Evolutionary conservation across 2,113 vertebrate genomes (phyloP).

Genomic region (Bothrops jararaca): DNA sequence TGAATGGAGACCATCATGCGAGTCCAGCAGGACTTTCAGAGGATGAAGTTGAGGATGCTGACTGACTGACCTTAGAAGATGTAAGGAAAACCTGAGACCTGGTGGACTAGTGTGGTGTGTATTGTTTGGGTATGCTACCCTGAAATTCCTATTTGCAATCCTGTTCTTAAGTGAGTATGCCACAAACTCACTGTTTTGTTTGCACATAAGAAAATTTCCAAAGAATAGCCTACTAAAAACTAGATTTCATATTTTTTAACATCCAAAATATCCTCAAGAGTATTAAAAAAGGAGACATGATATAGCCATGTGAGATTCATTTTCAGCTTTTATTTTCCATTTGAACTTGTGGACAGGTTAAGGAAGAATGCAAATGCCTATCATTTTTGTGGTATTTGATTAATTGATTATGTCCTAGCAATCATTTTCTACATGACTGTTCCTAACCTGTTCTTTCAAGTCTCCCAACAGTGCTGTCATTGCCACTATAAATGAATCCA

Average conservation of each 20-base stretch:
- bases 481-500: neutral
- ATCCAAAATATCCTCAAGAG: conserved; percentile 19
- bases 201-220: neutral
- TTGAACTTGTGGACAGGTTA: conserved; percentile 39
- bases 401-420: neutral
- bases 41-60: neutral
- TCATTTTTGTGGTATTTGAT: conserved; percentile 20
- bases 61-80: neutral
- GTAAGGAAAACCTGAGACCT: neutral
- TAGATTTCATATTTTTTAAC: neutral
- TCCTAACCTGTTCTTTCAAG: neutral
- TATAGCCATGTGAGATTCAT: conserved; percentile 13
- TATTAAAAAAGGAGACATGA: fast-evolving
- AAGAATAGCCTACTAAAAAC: neutral
- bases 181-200: neutral
- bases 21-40: neutral
- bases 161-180: neutral
- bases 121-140: neutral
- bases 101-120: neutral
- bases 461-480: neutral
- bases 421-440: neutral
- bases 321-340: conserved; percentile 51
- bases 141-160: neutral
- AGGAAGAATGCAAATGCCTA: conserved; percentile 8
- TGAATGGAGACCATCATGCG: neutral